These are phyloP conservation scores for Cettia cetti DNA, from an alignment of 2,113 vertebrate species.

Conservation along the genomic window DNA sequence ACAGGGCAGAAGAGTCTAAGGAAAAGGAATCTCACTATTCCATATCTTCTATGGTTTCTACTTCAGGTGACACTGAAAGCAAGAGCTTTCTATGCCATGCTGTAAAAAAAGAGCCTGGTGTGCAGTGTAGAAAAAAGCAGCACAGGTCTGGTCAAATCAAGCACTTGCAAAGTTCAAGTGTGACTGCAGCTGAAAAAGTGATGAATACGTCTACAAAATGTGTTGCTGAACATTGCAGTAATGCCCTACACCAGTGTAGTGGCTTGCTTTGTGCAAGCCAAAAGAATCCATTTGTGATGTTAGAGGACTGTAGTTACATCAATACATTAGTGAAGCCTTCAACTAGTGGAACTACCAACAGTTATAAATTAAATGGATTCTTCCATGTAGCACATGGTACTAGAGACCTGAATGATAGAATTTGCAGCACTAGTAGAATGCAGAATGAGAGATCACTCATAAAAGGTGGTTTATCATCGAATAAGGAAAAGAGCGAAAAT, in stretches of 20 bases:
- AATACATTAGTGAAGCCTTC: conserved; percentile 35
- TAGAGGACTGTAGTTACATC: conserved; percentile 58
- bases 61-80: conserved; percentile 23
- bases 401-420: conserved; percentile 2
- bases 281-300: conserved; percentile 61
- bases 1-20: background rate
- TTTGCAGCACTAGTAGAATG: background rate
- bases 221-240: conserved; percentile 5
- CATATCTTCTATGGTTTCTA: background rate
- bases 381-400: background rate
- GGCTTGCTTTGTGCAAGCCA: conserved; percentile 1
- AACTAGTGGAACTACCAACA: background rate
- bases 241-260: background rate
- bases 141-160: background rate
- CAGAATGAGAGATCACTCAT: background rate
- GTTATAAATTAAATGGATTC: conserved; percentile 34
- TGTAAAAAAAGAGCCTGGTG: background rate
- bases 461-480: background rate
- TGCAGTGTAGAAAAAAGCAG: conserved; percentile 21
- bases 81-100: background rate
- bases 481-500: background rate
- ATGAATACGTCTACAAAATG: background rate
- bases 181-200: conserved; percentile 26
- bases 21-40: conserved; percentile 32
- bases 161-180: background rate